These are phyloP conservation scores for Drosophila aldrichi DNA, from an alignment of 2,888 invertebrate genomes.

Conservation along the genomic window DNA sequence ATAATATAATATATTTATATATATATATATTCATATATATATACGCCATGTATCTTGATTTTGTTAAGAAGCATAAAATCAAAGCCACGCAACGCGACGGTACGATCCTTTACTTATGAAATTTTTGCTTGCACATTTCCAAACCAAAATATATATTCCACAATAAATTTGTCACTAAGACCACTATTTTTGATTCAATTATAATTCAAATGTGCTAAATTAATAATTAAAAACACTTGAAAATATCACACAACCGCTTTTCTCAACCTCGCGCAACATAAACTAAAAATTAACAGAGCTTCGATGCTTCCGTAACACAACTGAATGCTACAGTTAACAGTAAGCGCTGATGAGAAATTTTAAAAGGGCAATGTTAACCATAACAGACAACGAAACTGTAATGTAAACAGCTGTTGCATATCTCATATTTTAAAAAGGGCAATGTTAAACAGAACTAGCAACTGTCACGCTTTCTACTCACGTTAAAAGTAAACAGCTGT, in stretches of 20 bases:
- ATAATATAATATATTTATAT: not conserved
- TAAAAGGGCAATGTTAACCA: constrained; percentile 12
- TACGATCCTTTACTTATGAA: constrained; percentile 20
- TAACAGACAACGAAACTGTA: constrained; percentile 21
- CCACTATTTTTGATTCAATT: constrained; percentile 7
- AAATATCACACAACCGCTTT: constrained; percentile 48
- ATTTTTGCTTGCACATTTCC: not conserved
- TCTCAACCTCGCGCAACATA: constrained; percentile 53
- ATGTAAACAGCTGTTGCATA: constrained; percentile 32
- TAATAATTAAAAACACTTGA: constrained; percentile 21
- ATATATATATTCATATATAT: not conserved
- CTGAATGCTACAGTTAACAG: constrained; percentile 39
- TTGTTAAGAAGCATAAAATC: constrained; percentile 9
- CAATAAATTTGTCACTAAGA: not conserved
- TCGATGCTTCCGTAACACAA: constrained; percentile 25
- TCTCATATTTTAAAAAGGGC: not conserved
- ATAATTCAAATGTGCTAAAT: constrained; percentile 25
- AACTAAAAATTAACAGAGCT: constrained; percentile 49
- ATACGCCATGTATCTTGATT: constrained; percentile 17
- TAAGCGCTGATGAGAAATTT: constrained; percentile 18
- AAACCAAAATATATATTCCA: not conserved
- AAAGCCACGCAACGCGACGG: constrained; percentile 8
- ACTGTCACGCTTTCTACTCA: not conserved
- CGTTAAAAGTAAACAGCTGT: not conserved
- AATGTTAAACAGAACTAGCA: no score